phyloP scores from a whole-genome alignment of 2,797 vertebrate genomes.

The Varecia variegata region DNA sequence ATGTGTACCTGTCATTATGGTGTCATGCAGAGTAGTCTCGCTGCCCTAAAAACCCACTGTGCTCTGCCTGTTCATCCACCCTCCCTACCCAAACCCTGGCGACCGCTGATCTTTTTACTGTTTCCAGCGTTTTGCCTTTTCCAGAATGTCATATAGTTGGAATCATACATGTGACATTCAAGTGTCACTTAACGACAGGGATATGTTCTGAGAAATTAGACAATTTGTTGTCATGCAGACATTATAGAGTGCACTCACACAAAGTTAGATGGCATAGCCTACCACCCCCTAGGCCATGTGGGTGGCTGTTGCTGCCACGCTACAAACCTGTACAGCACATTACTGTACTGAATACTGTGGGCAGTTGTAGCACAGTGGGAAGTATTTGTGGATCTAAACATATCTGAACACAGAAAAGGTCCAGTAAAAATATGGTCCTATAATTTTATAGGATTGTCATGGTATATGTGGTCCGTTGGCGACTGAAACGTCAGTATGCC shows the following conservation, averaged over 20 bases:
- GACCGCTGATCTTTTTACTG: not conserved
- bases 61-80: not conserved
- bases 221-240: not conserved
- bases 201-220: not conserved
- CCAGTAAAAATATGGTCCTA: not conserved
- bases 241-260: not conserved
- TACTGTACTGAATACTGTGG: not conserved
- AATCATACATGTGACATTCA: not conserved
- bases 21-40: not conserved
- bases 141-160: not conserved
- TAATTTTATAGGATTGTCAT: not conserved
- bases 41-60: not conserved
- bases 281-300: not conserved
- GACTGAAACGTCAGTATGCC: rapidly evolving
- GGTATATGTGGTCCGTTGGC: not conserved
- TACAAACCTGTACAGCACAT: not conserved
- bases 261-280: not conserved
- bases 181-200: not conserved
- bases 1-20: rapidly evolving
- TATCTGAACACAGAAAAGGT: not conserved
- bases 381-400: not conserved
- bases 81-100: not conserved
- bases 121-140: not conserved
- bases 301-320: not conserved
- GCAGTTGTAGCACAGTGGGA: not conserved